Base-by-base conservation (phyloP, 1,140 invertebrate species). In the Drosophila dunni region DNA sequence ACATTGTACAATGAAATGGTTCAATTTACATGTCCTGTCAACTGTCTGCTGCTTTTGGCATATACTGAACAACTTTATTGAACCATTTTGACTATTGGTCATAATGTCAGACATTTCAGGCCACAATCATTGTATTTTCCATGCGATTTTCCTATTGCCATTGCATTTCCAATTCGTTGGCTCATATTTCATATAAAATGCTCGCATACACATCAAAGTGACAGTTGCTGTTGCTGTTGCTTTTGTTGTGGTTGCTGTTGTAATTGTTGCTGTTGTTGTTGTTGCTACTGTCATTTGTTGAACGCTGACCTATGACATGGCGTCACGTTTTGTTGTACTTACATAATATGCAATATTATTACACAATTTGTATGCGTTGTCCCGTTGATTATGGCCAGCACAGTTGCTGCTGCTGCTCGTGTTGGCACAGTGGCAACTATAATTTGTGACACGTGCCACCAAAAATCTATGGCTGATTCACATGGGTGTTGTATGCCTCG, bases 361-460 rank as follows among this genome's bases (percentile, higher is more conserved):
- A 86, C 75, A 81, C 81, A 86, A 86, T 82, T 86, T 86, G 79
- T 81, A 51, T 76, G 78, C 67, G 54, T 36, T 64, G 53, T 2
- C 42, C 29, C 56, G 56, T 65, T 42, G 24, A 13, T 56, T 42
- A 36, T 38, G 45, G 68, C 36, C 48, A 63, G 24, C 53, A 45
- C 3, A 29, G 40, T 8, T 9, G 38, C 61, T 81, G 56, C 61
- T 81, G 56, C 34, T 45, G 10, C 15, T 44, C 17, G 34, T 51
- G 38, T 15, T 24, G 53, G 34, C 40, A 36, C 38, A 13, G 51
- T 68, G 69, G 70, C 58, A 76, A 86, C 83, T 79, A 82, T 82
- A 82, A 86, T 86, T 84, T 84, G 77, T 58, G 57, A 70, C 81
- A 84, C 81, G 81, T 84, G 81, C 81, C 65, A 15, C 73, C 77